A percentile compares a stretch with the other conserved stretches of the same genome.
phyloP scores from a whole-genome alignment of 1,140 invertebrate species.

The Mercenaria mercenaria region DNA sequence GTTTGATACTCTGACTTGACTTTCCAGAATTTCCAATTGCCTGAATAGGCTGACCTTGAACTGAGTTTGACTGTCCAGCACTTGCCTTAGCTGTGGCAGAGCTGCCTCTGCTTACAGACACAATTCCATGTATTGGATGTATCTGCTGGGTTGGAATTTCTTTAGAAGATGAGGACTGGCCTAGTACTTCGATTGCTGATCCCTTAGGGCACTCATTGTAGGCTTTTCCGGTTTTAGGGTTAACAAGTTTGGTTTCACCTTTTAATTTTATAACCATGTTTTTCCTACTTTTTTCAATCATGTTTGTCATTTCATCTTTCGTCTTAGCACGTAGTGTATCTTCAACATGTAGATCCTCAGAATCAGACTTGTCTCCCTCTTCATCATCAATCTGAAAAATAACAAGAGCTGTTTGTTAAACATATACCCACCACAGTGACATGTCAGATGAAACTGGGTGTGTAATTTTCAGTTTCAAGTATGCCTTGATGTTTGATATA shows the following conservation, averaged over 20 bases:
- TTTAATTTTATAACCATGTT: constrained; percentile 62
- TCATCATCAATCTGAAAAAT: constrained; percentile 25
- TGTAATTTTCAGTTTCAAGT: too few species aligned
- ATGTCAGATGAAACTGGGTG: too few species aligned
- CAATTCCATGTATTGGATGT: constrained; percentile 47
- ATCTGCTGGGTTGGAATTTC: not conserved
- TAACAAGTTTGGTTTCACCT: constrained; percentile 38
- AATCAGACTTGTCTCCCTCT: not conserved
- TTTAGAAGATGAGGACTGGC: not conserved
- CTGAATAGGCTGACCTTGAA: not conserved
- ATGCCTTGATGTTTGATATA: too few species aligned
- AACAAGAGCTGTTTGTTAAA: too few species aligned
- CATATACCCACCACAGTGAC: too few species aligned
- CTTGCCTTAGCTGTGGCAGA: not conserved
- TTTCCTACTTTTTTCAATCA: constrained; percentile 57
- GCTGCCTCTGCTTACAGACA: not conserved
- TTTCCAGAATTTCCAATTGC: not conserved
- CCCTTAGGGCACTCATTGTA: constrained; percentile 40
- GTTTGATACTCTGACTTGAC: not conserved
- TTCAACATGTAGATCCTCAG: not conserved
- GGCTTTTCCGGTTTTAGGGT: constrained; percentile 55
- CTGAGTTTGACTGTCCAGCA: not conserved
- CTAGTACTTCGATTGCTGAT: constrained; percentile 57
- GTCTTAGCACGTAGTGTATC: constrained; percentile 9
- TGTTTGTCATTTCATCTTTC: constrained; percentile 41